Base-by-base conservation (phyloP, 2,797 vertebrate species). In the Acrossocheilus fasciatus region DNA sequence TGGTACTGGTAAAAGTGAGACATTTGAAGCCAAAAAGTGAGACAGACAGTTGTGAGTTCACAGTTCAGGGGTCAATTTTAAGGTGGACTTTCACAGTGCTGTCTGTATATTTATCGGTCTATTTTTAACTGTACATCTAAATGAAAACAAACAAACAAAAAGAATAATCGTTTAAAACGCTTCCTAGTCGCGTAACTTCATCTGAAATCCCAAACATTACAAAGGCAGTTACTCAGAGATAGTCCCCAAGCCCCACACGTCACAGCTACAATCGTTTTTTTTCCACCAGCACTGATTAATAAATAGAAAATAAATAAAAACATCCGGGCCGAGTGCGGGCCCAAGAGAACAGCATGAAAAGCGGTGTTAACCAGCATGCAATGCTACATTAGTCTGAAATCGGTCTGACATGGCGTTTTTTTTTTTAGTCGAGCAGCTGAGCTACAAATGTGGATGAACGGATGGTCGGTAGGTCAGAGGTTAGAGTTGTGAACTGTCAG, bases 11-110 rank as follows among this genome's bases (percentile, higher is more conserved):
- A 87, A 76, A 47, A 81, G 52, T 75, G 34, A 59, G 34, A 69
- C 84, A 76, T 79, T 11, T 59, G 86, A 89, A 89, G 73, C 87
- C 81, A 72, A 83, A 79, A 76, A 87, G 87, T 57, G 84, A 77
- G 88, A 88, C 85, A 86, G 82, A 89, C 89, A 91, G 73, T 90
- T 92, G 87, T 92, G 90, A 92, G 81, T 92, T 93, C 93, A 95
- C 92, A 94, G 94, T 95, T 95, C 93, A 93, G 93, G 94, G 94
- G 95, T 95, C 94, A 92, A 91, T 92, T 93, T 92, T 87, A 92
- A 88, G 91, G 92, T 87, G 92, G 94, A 94, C 92, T 87, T 92
- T 96, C 95, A 96, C 95, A 96, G 95, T 96, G 95, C 93, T 95
- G 89, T 92, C 94, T 95, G 92, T 94, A 91, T 92, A 92, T 79